phyloP scores from a whole-genome alignment of 2,888 invertebrate species.

The Agrotis clavis region DNA sequence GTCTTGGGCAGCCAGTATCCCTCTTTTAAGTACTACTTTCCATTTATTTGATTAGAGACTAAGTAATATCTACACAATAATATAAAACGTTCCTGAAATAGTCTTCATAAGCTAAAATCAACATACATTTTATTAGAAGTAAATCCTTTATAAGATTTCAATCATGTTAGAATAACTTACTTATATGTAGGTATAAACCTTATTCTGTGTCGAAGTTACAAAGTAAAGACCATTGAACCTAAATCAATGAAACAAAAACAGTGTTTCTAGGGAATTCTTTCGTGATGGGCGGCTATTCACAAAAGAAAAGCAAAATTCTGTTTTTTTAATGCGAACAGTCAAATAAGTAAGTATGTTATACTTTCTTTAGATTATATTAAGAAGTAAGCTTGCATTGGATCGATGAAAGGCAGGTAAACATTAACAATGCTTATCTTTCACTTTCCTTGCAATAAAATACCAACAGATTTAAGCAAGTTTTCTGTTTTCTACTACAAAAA shows the following conservation, averaged over 20 bases:
- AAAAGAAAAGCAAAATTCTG: slow-evolving; percentile 3
- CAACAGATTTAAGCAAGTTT: no score
- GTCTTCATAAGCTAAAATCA: not conserved
- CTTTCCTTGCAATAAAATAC: not conserved
- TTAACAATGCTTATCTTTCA: not conserved
- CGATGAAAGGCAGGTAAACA: not conserved
- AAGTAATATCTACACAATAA: not conserved
- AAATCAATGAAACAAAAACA: slow-evolving; percentile 35
- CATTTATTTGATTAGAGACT: not conserved
- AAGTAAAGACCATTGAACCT: slow-evolving; percentile 19
- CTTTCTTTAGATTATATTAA: not conserved
- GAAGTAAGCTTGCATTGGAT: not conserved
- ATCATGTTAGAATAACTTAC: not conserved
- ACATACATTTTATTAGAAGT: not conserved
- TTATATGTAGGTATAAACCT: not conserved
- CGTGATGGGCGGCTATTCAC: not conserved
- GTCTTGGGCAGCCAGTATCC: no score
- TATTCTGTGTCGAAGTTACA: slow-evolving; percentile 24
- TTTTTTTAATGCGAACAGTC: no score
- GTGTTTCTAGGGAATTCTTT: not conserved
- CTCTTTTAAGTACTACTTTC: not conserved
- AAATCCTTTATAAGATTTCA: not conserved
- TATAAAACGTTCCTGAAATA: not conserved
- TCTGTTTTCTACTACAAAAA: not conserved
- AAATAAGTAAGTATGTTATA: no score